These are phyloP conservation scores for Lithobates sylvaticus DNA, from an alignment of 2,797 vertebrate genomes.

Conservation along the genomic window DNA sequence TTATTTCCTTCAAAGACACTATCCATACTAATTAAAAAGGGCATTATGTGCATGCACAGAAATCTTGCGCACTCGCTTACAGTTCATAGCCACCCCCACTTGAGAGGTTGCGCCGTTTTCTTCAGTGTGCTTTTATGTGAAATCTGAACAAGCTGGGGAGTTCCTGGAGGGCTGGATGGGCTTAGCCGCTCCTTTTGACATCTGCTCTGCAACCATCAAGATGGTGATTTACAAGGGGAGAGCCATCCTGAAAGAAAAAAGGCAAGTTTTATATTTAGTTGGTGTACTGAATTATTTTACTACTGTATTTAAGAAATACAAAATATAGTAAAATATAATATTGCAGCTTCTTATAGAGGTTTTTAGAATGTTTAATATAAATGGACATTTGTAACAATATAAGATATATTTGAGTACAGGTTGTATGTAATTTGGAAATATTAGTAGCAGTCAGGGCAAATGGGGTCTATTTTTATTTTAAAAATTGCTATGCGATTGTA, in stretches of 20 bases:
- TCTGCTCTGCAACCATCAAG: not conserved
- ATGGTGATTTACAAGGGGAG: not conserved
- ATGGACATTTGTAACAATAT: too few species aligned
- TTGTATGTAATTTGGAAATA: too few species aligned
- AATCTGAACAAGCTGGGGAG: not conserved
- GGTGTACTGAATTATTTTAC: not conserved
- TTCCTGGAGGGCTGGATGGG: not conserved
- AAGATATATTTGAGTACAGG: too few species aligned
- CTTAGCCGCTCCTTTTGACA: not conserved
- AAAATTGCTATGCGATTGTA: too few species aligned
- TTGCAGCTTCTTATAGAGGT: too few species aligned
- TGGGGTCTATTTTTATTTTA: too few species aligned
- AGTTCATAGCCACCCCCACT: not conserved
- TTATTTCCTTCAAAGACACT: too few species aligned
- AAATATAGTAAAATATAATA: not conserved
- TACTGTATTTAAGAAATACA: not conserved
- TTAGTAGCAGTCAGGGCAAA: too few species aligned
- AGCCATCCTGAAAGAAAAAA: not conserved
- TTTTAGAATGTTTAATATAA: too few species aligned
- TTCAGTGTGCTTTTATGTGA: not conserved
- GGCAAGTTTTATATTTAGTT: conserved; percentile 21
- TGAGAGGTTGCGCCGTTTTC: not conserved
- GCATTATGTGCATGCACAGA: not conserved
- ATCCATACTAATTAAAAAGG: too few species aligned
- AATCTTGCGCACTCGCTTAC: not conserved